Percentiles rank a stretch among this genome's conserved stretches.
phyloP scores from a whole-genome alignment of 2,113 vertebrate genomes.

The Chrysemys picta region DNA sequence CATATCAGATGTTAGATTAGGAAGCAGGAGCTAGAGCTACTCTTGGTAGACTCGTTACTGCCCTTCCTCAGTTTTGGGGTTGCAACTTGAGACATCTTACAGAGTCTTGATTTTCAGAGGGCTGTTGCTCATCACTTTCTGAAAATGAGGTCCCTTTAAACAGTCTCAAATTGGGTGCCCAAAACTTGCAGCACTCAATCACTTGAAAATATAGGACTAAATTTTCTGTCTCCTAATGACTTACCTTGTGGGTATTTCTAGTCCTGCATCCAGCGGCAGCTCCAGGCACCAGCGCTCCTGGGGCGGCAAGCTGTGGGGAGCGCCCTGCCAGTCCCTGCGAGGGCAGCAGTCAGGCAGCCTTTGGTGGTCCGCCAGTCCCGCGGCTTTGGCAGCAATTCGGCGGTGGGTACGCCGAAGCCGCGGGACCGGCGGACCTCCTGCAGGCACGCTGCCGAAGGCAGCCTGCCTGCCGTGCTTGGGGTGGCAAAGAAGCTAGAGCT shows the following conservation, averaged over 20 bases:
- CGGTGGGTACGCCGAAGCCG: too few relatives aligned
- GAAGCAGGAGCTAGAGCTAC: not conserved
- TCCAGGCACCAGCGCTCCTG: too few relatives aligned
- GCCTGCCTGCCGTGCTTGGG: too few relatives aligned
- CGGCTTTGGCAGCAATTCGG: too few relatives aligned
- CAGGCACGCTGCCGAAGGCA: too few relatives aligned
- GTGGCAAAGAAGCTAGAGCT: too few relatives aligned
- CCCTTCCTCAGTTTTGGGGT: not conserved
- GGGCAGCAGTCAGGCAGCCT: too few relatives aligned
- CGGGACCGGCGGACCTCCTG: too few relatives aligned
- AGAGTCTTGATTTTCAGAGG: not conserved
- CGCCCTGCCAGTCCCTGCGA: too few relatives aligned
- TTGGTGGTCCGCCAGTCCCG: too few relatives aligned
- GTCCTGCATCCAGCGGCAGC: not conserved
- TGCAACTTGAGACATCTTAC: not conserved
- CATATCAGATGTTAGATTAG: not conserved
- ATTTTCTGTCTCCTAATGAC: not conserved
- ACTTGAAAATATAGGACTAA: not conserved
- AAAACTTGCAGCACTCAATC: not conserved
- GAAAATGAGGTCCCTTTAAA: not conserved
- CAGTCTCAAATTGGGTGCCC: not conserved
- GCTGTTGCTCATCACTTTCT: not conserved
- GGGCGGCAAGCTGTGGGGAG: too few relatives aligned
- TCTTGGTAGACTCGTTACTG: not conserved
- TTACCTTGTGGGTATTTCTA: not conserved